phyloP scores from a whole-genome alignment of 92 coral and sea anemone species.

The Metridium senile region DNA sequence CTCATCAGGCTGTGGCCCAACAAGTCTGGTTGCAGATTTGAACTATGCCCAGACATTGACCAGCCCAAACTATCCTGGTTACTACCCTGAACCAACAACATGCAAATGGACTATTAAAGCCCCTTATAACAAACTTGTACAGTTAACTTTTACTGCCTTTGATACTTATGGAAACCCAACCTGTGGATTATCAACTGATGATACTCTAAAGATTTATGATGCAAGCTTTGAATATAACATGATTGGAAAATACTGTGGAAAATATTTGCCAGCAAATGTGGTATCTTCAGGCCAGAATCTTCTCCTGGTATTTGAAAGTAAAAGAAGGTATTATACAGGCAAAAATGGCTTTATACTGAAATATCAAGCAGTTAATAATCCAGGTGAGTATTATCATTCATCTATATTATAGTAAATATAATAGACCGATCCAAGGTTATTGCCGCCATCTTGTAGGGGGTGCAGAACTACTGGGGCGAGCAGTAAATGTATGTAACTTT shows the following conservation, averaged over 20 bases:
- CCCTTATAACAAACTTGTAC: neutral
- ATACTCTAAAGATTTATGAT: neutral
- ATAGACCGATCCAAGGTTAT: too few species aligned
- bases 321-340: neutral
- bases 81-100: neutral
- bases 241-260: slow-evolving; percentile 68
- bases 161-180: neutral
- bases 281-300: slow-evolving; percentile 33
- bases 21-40: neutral
- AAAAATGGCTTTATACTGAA: neutral
- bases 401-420: too few species aligned
- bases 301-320: slow-evolving; percentile 31
- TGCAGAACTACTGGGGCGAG: too few species aligned
- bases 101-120: slow-evolving; percentile 4
- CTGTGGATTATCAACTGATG: neutral
- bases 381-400: neutral
- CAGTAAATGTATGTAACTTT: too few species aligned
- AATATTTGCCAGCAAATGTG: slow-evolving; percentile 47
- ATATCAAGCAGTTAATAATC: neutral
- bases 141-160: neutral
- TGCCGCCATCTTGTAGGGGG: too few species aligned
- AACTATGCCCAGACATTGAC: neutral
- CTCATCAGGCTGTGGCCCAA: neutral
- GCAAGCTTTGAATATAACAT: neutral
- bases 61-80: neutral